These are phyloP conservation scores for Pelodiscus sinensis DNA, from an alignment of 2,113 vertebrate genomes.

Conservation along the genomic window DNA sequence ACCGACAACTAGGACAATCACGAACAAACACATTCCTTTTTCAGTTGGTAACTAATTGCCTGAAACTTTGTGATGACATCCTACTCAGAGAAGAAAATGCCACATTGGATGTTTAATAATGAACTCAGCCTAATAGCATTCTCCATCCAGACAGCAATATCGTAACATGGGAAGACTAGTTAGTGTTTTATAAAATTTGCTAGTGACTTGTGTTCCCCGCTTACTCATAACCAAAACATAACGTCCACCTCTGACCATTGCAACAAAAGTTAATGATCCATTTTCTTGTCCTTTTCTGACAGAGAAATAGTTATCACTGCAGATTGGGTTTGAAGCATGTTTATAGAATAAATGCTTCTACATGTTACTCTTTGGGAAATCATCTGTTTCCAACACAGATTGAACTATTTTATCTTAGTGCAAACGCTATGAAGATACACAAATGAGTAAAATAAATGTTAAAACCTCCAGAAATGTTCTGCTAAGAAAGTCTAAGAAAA, in stretches of 20 bases:
- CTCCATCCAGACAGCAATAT: neutral
- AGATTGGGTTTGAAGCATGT: neutral
- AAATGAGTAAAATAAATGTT: rapidly evolving
- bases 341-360: neutral
- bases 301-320: neutral
- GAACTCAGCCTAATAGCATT: neutral
- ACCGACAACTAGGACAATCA: neutral
- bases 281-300: too few species aligned
- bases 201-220: neutral
- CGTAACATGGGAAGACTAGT: neutral
- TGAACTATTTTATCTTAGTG: neutral
- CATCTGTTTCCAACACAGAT: rapidly evolving
- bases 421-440: neutral
- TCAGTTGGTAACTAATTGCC: neutral
- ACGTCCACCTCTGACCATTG: too few species aligned
- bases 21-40: neutral
- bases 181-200: neutral
- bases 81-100: neutral
- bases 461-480: neutral
- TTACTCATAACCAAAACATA: neutral
- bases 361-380: neutral
- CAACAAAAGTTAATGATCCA: too few species aligned
- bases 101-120: neutral
- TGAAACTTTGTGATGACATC: neutral
- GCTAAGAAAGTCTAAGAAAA: neutral